Evolutionary conservation across 2,797 vertebrate species (phyloP).

Genomic region (Malurus splendens): DNA sequence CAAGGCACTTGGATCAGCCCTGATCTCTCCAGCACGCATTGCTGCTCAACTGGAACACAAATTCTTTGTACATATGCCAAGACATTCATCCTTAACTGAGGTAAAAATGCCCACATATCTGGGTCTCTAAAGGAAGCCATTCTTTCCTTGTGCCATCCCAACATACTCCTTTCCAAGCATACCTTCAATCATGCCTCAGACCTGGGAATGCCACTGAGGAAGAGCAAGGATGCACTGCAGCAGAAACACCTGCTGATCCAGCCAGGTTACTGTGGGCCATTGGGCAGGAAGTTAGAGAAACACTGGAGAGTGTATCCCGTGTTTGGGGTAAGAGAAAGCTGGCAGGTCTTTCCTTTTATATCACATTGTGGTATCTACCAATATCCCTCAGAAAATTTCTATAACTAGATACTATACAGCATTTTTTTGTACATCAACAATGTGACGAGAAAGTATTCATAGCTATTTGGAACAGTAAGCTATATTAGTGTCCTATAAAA

Average conservation of each 20-base stretch:
- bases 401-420: not conserved
- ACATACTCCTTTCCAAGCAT: not conserved
- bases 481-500: not conserved
- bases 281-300: not conserved
- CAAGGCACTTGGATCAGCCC: not conserved
- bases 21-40: constrained; percentile 5
- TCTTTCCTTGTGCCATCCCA: not conserved
- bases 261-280: not conserved
- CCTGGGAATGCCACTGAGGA: not conserved
- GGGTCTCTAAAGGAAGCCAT: not conserved
- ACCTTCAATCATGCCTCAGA: not conserved
- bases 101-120: not conserved
- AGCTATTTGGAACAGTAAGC: not conserved
- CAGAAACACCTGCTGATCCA: not conserved
- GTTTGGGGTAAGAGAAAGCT: not conserved
- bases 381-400: not conserved
- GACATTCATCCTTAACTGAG: constrained; percentile 1
- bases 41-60: constrained; percentile 1
- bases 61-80: not conserved
- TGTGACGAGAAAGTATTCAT: not conserved
- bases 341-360: not conserved
- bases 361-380: not conserved
- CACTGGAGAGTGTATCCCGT: accelerated
- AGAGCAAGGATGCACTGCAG: not conserved
- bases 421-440: not conserved